These are phyloP conservation scores for Frieseomelitta varia DNA, from an alignment of 1,140 invertebrate species.

Conservation along the genomic window DNA sequence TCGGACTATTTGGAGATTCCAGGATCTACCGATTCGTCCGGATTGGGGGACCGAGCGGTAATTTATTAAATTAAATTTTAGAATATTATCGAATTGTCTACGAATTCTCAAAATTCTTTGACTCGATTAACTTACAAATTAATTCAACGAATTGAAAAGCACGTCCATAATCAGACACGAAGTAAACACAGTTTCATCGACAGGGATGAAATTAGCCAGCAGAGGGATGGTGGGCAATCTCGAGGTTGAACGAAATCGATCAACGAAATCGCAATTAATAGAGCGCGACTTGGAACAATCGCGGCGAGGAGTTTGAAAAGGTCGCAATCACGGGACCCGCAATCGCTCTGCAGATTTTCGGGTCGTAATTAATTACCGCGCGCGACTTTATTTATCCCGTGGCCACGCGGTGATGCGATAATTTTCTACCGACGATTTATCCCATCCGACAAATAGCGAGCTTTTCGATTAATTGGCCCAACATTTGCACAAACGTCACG, in stretches of 20 bases:
- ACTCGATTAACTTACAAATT: too few relatives aligned
- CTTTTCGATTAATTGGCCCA: slow-evolving; percentile 27
- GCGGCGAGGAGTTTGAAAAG: slow-evolving; percentile 23
- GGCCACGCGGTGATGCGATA: background rate
- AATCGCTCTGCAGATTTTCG: slow-evolving; percentile 19
- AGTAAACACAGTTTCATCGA: background rate
- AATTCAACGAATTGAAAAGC: background rate
- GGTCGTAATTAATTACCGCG: slow-evolving; percentile 29
- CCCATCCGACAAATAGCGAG: slow-evolving; percentile 8
- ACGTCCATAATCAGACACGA: background rate
- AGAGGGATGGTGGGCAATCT: background rate
- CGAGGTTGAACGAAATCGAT: background rate
- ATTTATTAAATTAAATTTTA: too few relatives aligned
- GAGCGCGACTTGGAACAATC: slow-evolving; percentile 13
- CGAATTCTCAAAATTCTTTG: too few relatives aligned
- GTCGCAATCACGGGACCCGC: slow-evolving; percentile 23
- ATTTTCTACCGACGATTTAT: slow-evolving; percentile 29
- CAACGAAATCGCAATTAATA: slow-evolving; percentile 8
- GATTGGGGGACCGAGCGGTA: too few relatives aligned
- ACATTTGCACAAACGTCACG: slow-evolving; percentile 5
- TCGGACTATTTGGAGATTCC: background rate
- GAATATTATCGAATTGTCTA: too few relatives aligned
- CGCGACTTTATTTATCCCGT: slow-evolving; percentile 21
- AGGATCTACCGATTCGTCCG: background rate
- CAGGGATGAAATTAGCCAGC: background rate